Percentiles rank a stretch among this genome's conserved stretches.
phyloP scores from a whole-genome alignment of 2,888 invertebrate genomes.

The Megaustenia siamemsis region DNA sequence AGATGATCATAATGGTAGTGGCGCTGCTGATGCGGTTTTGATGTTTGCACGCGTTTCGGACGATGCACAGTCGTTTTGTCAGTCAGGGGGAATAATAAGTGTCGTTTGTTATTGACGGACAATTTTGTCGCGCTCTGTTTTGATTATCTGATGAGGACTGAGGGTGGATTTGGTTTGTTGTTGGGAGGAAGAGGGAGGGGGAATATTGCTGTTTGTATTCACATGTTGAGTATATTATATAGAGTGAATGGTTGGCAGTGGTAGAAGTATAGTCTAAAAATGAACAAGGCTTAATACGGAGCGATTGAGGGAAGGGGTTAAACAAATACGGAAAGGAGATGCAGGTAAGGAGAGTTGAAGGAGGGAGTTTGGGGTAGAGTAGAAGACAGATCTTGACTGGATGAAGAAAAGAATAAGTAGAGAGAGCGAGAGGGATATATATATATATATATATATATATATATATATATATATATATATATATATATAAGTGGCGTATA shows the following conservation, averaged over 20 bases:
- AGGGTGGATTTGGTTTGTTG: neutral
- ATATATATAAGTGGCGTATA: no score
- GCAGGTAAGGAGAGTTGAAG: no score
- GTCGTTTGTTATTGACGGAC: conserved; percentile 44
- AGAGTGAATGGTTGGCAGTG: no score
- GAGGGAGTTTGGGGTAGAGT: neutral
- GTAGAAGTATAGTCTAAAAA: neutral
- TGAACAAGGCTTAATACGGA: no score
- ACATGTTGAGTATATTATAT: no score
- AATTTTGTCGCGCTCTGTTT: conserved; percentile 29
- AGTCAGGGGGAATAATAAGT: conserved; percentile 45
- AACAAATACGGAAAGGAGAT: no score
- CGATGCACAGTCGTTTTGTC: conserved; percentile 39
- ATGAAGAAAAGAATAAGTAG: neutral
- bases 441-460: no score
- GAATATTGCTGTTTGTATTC: no score
- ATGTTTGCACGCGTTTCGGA: conserved; percentile 33
- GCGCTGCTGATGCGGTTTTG: conserved; percentile 34
- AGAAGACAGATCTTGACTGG: neutral
- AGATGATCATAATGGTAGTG: conserved; percentile 27
- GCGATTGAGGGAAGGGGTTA: no score
- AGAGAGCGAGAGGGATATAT: no score
- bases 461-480: neutral
- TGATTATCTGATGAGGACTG: conserved; percentile 26
- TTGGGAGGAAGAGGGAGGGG: no score